Base-by-base conservation (phyloP, 2,113 vertebrate genomes). In the Rhagologus leucostigma region DNA sequence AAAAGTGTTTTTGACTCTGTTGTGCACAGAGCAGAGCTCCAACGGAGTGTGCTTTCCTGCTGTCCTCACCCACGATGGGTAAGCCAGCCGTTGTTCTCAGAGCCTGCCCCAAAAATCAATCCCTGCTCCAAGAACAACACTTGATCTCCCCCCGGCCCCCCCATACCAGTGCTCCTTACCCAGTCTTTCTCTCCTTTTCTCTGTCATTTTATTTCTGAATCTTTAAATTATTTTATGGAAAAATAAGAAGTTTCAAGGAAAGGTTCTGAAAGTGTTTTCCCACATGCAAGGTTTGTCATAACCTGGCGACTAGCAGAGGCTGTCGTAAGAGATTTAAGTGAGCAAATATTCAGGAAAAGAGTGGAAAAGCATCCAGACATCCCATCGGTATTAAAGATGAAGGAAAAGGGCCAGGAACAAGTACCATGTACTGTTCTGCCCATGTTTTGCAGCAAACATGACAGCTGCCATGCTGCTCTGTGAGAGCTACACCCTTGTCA, bases 401-500 rank as follows among this genome's bases (percentile, higher is more conserved):
- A 56, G 11, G 22, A 15, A 77, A 94, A 94, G 15, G 11, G 13
- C 39, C 0, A 1, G 30, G 88, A 92, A 83, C 50, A 90, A 55
- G 22, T 27, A 59, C 39, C 39, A 26, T 0, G 0, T 32, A 47
- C 14, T 10, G 7, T 81, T 88, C 37, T 63, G 81, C 55, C n/a
- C 76, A 26, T 70, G 71, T 88, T 95, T 70, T 59, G 64, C 50
- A 55, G 59, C 33, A 81, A 92, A 93, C 50, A 67, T 29, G 55
- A 93, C 92, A 96, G 83, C 71, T 93, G 84, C 92, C 83, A 74
- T 35, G 76, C 23, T 77, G 75, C 26, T 95, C 41, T 47, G n/a
- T 44, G 76, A 39, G 71, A 81, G 35, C 50, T 53, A 55, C 81
- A 79, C 32, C 71, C 55, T 84, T 86, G 74, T 64, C 3, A 0